These are phyloP conservation scores for Clarias gariepinus DNA, from an alignment of 2,113 vertebrate species.

Conservation along the genomic window DNA sequence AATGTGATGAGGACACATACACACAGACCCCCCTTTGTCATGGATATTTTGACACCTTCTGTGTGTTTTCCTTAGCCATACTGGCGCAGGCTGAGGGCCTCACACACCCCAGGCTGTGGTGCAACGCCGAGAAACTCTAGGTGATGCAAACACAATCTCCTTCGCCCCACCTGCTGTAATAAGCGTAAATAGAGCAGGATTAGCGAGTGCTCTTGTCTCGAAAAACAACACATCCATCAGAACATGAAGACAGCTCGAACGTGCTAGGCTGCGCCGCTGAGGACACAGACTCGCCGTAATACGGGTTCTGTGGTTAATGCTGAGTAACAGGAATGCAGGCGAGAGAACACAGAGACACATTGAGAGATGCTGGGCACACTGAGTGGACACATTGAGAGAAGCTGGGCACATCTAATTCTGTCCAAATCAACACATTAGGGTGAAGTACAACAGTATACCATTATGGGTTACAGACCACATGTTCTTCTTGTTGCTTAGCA, in stretches of 20 bases:
- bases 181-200: conserved; percentile 28
- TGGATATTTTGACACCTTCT: conserved; percentile 62
- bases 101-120: conserved; percentile 49
- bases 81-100: conserved; percentile 52
- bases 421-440: conserved; percentile 6
- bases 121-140: conserved; percentile 30
- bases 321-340: conserved; percentile 25
- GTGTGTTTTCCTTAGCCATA: conserved; percentile 55
- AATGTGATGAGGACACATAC: conserved; percentile 53
- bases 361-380: conserved; percentile 9
- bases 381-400: conserved; percentile 24
- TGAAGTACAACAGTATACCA: conserved; percentile 10
- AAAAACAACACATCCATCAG: conserved; percentile 42
- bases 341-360: conserved; percentile 28
- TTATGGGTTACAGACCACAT: neutral
- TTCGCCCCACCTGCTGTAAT: conserved; percentile 35
- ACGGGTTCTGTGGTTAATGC: conserved; percentile 31
- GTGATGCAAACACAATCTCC: conserved; percentile 54
- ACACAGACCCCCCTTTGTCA: conserved; percentile 37
- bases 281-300: conserved; percentile 18
- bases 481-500: neutral
- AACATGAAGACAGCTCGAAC: conserved; percentile 7
- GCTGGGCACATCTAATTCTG: conserved; percentile 21
- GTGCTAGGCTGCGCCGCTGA: conserved; percentile 8
- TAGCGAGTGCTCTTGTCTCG: conserved; percentile 16